Evolutionary conservation across 2,888 invertebrate genomes (phyloP), one percentile per base, ranked within the genome.

Genomic region (Trisateles emortualis): DNA sequence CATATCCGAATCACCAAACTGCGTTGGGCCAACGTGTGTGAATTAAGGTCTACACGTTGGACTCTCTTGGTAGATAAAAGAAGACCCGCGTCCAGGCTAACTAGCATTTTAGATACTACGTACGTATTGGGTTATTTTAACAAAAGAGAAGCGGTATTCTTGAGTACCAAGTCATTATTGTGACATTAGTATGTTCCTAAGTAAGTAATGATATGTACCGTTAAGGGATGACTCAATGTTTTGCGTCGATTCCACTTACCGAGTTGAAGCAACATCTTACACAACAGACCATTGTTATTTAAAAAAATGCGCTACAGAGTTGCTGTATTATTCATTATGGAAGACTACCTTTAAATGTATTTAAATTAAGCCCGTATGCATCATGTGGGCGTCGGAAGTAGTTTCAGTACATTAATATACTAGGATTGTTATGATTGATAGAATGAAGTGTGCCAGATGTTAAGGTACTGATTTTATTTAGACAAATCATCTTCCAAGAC

Each of bases 171-270:
- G 22, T 33, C 55, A 65, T 63, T 52, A 59, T 52, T 53, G 48
- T 51, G 48, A 50, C 56, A 66, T 66, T 68, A 59, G 50, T 56
- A 48, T 39, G 41, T 42, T 33, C 36, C 47, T 58, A 56, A 26
- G 56, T 42, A 16, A 54, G 46, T 10, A 30, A 26, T 11, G 36
- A 11, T 39, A 35, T 46, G 13, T 44, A 40, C 52, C 45, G 51
- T 44, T 52, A 46, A 39, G 51, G 46, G 48, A 36, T 52, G 54
- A 68, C 57, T 58, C 56, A 63, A 19, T 30, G 42, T 26, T 50
- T 39, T 19, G 33, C 39, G 29, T n/a, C 16, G 35, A 46, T 38
- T 42, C 40, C 35, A 11, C 35, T 17, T 17, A 42, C n/a, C n/a
- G n/a, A 8, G 40, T 48, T 50, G 13, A 43, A 46, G 13, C 8